These are phyloP conservation scores for Atractosteus spatula DNA, from an alignment of 2,113 vertebrate genomes.

Conservation along the genomic window DNA sequence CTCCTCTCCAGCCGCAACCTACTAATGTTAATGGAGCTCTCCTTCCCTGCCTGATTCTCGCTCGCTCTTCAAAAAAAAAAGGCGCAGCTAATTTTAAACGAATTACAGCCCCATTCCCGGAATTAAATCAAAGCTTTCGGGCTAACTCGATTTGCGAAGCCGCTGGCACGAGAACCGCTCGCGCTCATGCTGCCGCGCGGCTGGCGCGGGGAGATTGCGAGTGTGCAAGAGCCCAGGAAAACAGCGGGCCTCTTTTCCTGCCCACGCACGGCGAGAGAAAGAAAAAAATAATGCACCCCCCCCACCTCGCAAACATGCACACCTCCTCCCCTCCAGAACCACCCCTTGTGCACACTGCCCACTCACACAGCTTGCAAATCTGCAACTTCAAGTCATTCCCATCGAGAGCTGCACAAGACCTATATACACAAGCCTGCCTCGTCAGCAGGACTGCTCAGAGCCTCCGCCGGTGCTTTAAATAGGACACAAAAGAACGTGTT, in stretches of 20 bases:
- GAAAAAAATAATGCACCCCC: conserved; percentile 1
- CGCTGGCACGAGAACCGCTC: conserved; percentile 4
- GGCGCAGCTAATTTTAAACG: conserved; percentile 13
- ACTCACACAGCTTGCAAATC: neutral
- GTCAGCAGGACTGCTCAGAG: conserved; percentile 5
- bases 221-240: neutral
- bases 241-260: neutral
- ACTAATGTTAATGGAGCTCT: conserved; percentile 7
- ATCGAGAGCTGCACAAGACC: neutral
- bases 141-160: conserved; percentile 15
- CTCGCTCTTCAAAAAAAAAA: neutral
- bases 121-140: conserved; percentile 23
- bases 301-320: conserved; percentile 15
- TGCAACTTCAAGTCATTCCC: conserved; percentile 6
- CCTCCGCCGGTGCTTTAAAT: neutral
- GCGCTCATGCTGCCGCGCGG: neutral
- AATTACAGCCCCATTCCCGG: conserved; percentile 27
- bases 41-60: neutral
- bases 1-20: neutral
- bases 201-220: neutral
- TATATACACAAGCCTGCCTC: conserved; percentile 5
- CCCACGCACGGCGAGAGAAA: neutral
- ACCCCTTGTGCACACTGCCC: neutral
- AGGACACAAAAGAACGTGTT: neutral
- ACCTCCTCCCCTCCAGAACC: neutral